phyloP scores from a whole-genome alignment of 2,888 invertebrate genomes.

The Synergus itoensis region DNA sequence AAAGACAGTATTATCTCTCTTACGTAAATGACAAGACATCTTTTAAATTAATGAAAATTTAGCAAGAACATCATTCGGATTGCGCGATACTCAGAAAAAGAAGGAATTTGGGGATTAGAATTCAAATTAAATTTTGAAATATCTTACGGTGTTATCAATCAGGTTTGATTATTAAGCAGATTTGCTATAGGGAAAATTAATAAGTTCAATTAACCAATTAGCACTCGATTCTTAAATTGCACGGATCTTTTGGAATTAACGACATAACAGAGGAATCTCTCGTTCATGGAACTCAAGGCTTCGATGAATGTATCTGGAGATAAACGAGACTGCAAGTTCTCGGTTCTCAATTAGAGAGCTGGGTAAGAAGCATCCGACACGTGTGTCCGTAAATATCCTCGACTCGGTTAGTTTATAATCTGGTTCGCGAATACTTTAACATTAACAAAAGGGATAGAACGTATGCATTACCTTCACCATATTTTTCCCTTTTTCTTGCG shows the following conservation, averaged over 20 bases:
- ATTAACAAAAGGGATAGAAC: conserved; percentile 55
- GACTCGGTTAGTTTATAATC: conserved; percentile 57
- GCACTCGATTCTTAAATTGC: too few species aligned
- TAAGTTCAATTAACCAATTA: too few species aligned
- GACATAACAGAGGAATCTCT: conserved; percentile 30
- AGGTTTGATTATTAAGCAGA: too few species aligned
- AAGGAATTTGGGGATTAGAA: too few species aligned
- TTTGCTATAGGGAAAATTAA: too few species aligned
- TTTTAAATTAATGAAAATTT: not conserved
- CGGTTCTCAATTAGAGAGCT: conserved; percentile 55
- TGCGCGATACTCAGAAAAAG: too few species aligned
- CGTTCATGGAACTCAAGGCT: conserved; percentile 24
- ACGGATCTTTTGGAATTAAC: conserved; percentile 14
- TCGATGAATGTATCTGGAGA: conserved; percentile 25
- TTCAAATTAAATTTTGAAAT: too few species aligned
- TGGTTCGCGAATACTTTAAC: conserved; percentile 55
- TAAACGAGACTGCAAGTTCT: conserved; percentile 46
- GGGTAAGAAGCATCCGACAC: conserved; percentile 56
- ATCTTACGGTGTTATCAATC: too few species aligned
- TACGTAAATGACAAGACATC: not conserved
- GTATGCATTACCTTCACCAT: conserved; percentile 36
- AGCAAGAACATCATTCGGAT: not conserved
- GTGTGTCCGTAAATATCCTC: conserved; percentile 57
- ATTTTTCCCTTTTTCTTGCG: conserved; percentile 44
- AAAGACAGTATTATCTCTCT: not conserved